Conservation (phyloP, 2,888 invertebrate genomes). For the Tyria jacobaeae region DNA sequence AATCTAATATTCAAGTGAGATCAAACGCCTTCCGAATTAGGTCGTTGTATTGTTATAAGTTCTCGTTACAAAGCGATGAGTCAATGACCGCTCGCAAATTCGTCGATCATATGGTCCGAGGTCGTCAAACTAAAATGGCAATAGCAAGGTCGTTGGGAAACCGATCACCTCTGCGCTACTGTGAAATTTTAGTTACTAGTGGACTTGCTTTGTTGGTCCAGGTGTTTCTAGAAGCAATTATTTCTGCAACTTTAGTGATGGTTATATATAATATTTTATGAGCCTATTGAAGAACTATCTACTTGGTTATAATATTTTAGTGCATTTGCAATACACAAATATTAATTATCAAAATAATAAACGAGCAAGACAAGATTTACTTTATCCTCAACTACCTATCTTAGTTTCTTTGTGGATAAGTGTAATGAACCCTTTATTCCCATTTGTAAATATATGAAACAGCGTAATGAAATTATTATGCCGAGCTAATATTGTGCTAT, state of each 20-base stretch:
- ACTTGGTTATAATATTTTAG: background rate
- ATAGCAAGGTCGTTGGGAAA: conserved; percentile 71
- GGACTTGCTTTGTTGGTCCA: conserved; percentile 30
- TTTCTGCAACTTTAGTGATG: background rate
- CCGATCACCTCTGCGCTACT: conserved; percentile 34
- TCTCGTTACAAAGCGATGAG: conserved; percentile 67
- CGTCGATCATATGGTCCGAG: conserved; percentile 76
- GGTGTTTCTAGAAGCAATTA: conserved; percentile 31
- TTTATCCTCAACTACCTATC: too few species aligned
- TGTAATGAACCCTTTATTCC: conserved; percentile 7
- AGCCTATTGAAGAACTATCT: background rate
- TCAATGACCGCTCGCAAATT: conserved; percentile 73
- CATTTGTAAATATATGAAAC: conserved; percentile 11
- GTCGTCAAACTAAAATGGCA: conserved; percentile 71
- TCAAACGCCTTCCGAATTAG: conserved; percentile 62
- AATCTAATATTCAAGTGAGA: conserved; percentile 28
- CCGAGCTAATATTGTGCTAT: conserved; percentile 8
- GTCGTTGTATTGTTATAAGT: conserved; percentile 67
- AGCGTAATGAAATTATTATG: conserved; percentile 16
- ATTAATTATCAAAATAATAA: background rate
- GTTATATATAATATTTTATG: background rate
- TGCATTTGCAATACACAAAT: background rate
- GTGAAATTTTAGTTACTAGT: conserved; percentile 26
- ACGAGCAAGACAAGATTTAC: background rate
- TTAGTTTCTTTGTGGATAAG: too few species aligned